Conservation (phyloP, 1,140 invertebrate species). For the Parasteatoda tepidariorum region DNA sequence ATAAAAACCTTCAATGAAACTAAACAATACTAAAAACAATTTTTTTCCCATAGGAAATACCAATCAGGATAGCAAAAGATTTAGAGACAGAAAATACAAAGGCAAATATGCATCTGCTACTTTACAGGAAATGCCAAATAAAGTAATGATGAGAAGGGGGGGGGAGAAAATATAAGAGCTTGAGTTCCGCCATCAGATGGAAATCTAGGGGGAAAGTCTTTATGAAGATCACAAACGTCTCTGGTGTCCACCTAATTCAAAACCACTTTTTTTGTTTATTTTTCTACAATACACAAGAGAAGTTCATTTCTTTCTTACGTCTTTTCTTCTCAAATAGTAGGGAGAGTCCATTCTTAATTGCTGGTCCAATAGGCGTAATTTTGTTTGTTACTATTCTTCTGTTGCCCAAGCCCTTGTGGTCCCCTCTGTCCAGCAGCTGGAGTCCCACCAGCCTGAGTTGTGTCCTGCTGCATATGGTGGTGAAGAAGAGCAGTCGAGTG, state of each 20-base stretch:
- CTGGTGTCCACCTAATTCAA: slow-evolving; percentile 28
- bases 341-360: slow-evolving; percentile 25
- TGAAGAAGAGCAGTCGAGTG: slow-evolving; percentile 79
- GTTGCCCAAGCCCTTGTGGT: slow-evolving; percentile 55
- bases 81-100: slow-evolving; percentile 34
- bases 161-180: slow-evolving; percentile 9
- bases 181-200: slow-evolving; percentile 52
- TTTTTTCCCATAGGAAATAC: slow-evolving; percentile 36
- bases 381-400: slow-evolving; percentile 47
- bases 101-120: slow-evolving; percentile 42
- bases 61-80: slow-evolving; percentile 42
- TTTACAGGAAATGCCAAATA: slow-evolving; percentile 47
- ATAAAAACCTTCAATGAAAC: slow-evolving; percentile 1
- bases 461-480: slow-evolving; percentile 77
- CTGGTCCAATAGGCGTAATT: slow-evolving; percentile 58
- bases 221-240: slow-evolving; percentile 34
- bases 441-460: slow-evolving; percentile 45
- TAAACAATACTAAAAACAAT: slow-evolving; percentile 29
- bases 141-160: slow-evolving; percentile 2
- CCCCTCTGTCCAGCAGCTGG: slow-evolving; percentile 43
- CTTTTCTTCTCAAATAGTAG: not conserved
- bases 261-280: not conserved
- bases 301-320: not conserved
- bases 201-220: slow-evolving; percentile 27
- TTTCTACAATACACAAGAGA: slow-evolving; percentile 18